phyloP scores from a whole-genome alignment of 2,888 invertebrate species.

The Dorcus parallelipipedus region DNA sequence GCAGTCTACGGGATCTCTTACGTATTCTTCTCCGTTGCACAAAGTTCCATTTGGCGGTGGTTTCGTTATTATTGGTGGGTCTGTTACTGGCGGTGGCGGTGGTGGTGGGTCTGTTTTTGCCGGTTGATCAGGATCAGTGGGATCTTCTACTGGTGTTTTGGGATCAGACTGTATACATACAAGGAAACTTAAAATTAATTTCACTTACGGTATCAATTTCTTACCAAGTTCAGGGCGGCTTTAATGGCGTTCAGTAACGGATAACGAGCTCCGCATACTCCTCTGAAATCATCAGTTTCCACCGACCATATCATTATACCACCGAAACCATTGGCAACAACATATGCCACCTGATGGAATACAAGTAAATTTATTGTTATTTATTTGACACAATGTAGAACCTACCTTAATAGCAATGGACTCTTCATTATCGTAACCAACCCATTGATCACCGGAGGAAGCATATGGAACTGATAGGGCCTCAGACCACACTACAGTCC shows the following conservation, averaged over 20 bases:
- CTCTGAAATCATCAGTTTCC: conserved; percentile 74
- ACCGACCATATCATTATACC: conserved; percentile 79
- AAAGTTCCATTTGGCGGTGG: background rate
- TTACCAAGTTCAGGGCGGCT: conserved; percentile 2
- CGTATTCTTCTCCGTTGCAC: conserved; percentile 41
- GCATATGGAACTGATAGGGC: conserved; percentile 48
- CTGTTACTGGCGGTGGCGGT: too few relatives aligned
- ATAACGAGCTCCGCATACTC: conserved; percentile 57
- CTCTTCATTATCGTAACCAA: conserved; percentile 44
- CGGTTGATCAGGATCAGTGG: too few relatives aligned
- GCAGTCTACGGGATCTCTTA: conserved; percentile 47
- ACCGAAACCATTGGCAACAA: conserved; percentile 49
- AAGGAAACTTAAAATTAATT: too few relatives aligned
- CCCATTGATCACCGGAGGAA: conserved; percentile 39
- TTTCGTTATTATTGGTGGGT: too few relatives aligned
- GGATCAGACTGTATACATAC: too few relatives aligned
- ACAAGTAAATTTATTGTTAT: too few relatives aligned
- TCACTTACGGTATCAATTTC: background rate
- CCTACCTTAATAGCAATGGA: conserved; percentile 41
- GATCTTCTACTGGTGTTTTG: too few relatives aligned
- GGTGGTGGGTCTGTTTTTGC: too few relatives aligned
- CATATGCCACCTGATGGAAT: conserved; percentile 41
- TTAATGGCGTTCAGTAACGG: conserved; percentile 62
- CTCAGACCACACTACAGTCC: conserved; percentile 36
- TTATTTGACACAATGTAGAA: background rate